Evolutionary conservation across 2,888 invertebrate species (phyloP).

Genomic region (Pocota personata): DNA sequence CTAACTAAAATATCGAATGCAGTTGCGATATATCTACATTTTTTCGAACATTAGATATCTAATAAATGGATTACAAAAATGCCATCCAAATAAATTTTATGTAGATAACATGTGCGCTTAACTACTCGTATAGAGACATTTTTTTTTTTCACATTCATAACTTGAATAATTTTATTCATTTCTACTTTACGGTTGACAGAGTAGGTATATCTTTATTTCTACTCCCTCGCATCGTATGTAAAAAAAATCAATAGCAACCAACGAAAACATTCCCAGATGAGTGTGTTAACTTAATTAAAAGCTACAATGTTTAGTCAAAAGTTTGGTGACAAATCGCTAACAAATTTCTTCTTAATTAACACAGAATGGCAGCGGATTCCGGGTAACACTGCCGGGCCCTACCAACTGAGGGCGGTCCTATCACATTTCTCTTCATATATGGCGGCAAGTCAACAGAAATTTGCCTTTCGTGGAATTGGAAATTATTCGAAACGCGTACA

Average conservation of each 20-base stretch:
- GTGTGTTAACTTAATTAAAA: constrained; percentile 1
- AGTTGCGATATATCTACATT: no score
- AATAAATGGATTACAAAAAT: no score
- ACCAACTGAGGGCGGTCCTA: background rate
- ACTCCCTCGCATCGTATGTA: background rate
- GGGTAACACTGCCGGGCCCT: background rate
- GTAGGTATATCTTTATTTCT: background rate
- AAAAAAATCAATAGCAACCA: constrained; percentile 4
- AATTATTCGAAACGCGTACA: constrained; percentile 6
- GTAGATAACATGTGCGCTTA: no score
- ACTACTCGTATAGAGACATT: no score
- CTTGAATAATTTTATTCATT: background rate
- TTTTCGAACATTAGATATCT: no score
- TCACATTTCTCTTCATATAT: background rate
- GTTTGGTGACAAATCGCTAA: background rate
- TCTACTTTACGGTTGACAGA: background rate
- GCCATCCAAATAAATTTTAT: no score
- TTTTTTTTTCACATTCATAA: no score
- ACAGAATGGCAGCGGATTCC: background rate
- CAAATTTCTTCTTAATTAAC: constrained; percentile 14
- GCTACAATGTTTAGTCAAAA: constrained; percentile 5
- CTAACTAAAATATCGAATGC: no score
- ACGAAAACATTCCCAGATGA: background rate
- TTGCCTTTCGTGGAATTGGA: background rate
- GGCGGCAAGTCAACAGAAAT: background rate